Percentiles rank a stretch among this genome's conserved stretches.
Evolutionary conservation across 2,888 invertebrate genomes (phyloP).

Genomic region (Asteroscopus sphinx): DNA sequence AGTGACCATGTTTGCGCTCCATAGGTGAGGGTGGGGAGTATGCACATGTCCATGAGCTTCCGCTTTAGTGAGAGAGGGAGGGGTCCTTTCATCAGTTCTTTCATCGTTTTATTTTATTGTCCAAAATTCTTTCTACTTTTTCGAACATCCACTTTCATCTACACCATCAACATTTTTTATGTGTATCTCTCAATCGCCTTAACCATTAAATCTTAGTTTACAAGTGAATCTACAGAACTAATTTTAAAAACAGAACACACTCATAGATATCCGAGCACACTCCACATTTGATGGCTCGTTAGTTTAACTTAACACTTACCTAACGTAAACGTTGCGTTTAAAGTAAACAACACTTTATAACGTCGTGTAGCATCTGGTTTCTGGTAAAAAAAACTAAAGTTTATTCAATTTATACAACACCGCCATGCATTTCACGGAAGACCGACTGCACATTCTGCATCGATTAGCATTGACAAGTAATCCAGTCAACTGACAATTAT

Average conservation of each 20-base stretch:
- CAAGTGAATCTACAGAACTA: slow-evolving; percentile 7
- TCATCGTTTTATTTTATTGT: too few species aligned
- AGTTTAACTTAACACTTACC: slow-evolving; percentile 15
- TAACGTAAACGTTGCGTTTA: slow-evolving; percentile 7
- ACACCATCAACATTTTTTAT: not conserved
- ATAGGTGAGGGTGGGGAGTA: too few species aligned
- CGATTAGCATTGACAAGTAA: slow-evolving; percentile 15
- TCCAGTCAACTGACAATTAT: slow-evolving; percentile 28
- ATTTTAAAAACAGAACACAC: too few species aligned
- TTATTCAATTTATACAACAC: slow-evolving; percentile 1
- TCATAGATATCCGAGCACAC: slow-evolving; percentile 8
- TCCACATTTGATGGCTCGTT: slow-evolving; percentile 29
- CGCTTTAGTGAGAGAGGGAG: too few species aligned
- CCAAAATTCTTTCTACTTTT: too few species aligned
- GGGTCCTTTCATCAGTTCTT: too few species aligned
- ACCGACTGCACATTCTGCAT: slow-evolving; percentile 2
- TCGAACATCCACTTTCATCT: not conserved
- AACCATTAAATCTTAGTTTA: not conserved
- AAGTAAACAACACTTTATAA: slow-evolving; percentile 27
- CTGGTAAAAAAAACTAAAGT: not conserved
- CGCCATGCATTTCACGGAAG: slow-evolving; percentile 15
- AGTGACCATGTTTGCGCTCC: too few species aligned
- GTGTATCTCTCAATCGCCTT: not conserved
- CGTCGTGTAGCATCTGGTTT: slow-evolving; percentile 10
- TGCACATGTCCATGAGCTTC: too few species aligned